Evolutionary conservation across 1,140 invertebrate genomes (phyloP), one percentile per base, ranked within the genome.

Genomic region (Drosophila oshimai): DNA sequence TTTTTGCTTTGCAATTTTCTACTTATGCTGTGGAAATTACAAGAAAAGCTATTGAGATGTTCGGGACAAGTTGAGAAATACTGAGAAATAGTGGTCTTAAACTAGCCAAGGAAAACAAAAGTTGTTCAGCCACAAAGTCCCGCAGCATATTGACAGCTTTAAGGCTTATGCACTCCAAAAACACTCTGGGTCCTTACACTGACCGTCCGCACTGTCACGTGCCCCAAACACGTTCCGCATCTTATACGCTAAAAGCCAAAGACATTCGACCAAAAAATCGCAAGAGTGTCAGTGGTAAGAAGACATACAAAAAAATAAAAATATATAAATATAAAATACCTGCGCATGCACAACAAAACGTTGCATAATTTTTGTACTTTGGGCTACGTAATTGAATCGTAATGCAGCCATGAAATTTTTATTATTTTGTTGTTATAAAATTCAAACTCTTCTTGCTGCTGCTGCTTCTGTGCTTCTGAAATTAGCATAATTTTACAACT

Each of bases 401-500:
- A 68, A 83, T 70, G 80, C 34, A 31, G 58, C 22, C 42, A 50
- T 65, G 34, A 65, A 79, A 80, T 80, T 79, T 69, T 49, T 74
- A 79, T 74, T 58, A 58, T 79, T 65, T 39, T 53, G 70, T 58
- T 74, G 54, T 70, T 80, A 70, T 41, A 79, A 55, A 69, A 83
- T 83, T 84, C 70, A 84, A 79, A 84, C 44, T 50, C 53, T 34
- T 54, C 24, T 15, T 7, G 15, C 31, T 39, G 12, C 50, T 54
- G 49, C 61, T 50, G 22, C 29, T 12, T 29, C 28, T 58, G n/a
- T 46, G 31, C n/a, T n/a, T n/a, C n/a, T n/a, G 18, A 69, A 65
- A 84, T 78, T 74, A 64, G 47, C 74, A 83, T 77, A 60, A 78
- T 74, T 83, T 86, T 79, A 86, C 65, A 70, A 74, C 80, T 79